phyloP scores from a whole-genome alignment of 2,113 vertebrate genomes.

The Bothrops jararaca region DNA sequence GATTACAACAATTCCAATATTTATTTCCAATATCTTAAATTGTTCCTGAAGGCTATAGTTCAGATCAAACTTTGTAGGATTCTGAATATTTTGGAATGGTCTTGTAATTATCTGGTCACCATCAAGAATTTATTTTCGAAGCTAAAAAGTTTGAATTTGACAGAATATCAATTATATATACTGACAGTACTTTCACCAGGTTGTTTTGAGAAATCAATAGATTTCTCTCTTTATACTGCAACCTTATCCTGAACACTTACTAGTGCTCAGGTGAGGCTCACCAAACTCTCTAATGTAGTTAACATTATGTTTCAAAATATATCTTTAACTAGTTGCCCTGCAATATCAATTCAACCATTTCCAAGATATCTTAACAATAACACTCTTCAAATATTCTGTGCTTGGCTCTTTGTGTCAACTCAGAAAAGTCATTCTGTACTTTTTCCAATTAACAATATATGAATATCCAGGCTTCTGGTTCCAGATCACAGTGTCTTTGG shows the following conservation, averaged over 20 bases:
- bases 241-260: not conserved
- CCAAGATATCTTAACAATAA: not conserved
- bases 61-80: not conserved
- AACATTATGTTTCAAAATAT: not conserved
- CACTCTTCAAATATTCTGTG: not conserved
- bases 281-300: not conserved
- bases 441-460: not conserved
- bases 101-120: not conserved
- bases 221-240: not conserved
- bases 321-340: not conserved
- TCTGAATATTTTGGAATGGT: not conserved
- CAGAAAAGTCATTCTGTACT: not conserved
- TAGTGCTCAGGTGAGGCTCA: not conserved
- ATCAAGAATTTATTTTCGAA: not conserved
- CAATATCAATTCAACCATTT: not conserved
- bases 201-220: not conserved
- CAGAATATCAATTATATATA: not conserved
- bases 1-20: not conserved
- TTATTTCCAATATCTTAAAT: not conserved
- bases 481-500: no score
- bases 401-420: not conserved
- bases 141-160: not conserved
- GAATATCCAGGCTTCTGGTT: no score
- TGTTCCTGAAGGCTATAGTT: not conserved
- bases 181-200: not conserved